phyloP scores from a whole-genome alignment of 2,113 vertebrate species.

The Esox niger region DNA sequence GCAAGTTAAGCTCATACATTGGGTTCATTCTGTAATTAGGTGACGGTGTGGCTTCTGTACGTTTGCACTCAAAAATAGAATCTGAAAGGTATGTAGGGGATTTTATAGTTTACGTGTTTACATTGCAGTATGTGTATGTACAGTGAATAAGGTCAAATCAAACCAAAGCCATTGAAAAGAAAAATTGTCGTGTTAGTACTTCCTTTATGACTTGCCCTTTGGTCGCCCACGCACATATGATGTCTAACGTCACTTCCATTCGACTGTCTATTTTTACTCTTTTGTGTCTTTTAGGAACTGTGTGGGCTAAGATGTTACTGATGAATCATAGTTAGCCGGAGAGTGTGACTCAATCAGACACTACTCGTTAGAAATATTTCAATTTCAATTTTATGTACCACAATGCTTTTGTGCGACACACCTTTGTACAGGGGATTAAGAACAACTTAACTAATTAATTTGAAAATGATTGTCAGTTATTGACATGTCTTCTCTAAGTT shows the following conservation, averaged over 20 bases:
- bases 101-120: background rate
- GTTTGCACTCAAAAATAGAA: background rate
- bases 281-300: constrained; percentile 93
- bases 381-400: background rate
- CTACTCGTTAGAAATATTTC: constrained; percentile 8
- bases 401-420: background rate
- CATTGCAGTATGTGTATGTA: constrained; percentile 8
- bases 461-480: background rate
- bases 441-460: background rate
- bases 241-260: constrained; percentile 82
- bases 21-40: background rate
- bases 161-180: constrained; percentile 56
- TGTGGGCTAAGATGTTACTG: constrained; percentile 78
- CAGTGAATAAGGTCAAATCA: constrained; percentile 8
- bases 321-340: constrained; percentile 81
- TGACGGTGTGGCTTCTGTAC: constrained; percentile 1
- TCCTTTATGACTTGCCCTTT: constrained; percentile 81
- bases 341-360: constrained; percentile 36
- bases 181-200: constrained; percentile 58
- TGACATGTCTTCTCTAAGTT: background rate
- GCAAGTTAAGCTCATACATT: background rate
- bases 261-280: constrained; percentile 84
- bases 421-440: background rate
- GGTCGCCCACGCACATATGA: constrained; percentile 85
- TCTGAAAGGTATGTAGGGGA: background rate